Evolutionary conservation across 64 coral and sea anemone species (phyloP).

Genomic region (Catalaphyllia jardinei): DNA sequence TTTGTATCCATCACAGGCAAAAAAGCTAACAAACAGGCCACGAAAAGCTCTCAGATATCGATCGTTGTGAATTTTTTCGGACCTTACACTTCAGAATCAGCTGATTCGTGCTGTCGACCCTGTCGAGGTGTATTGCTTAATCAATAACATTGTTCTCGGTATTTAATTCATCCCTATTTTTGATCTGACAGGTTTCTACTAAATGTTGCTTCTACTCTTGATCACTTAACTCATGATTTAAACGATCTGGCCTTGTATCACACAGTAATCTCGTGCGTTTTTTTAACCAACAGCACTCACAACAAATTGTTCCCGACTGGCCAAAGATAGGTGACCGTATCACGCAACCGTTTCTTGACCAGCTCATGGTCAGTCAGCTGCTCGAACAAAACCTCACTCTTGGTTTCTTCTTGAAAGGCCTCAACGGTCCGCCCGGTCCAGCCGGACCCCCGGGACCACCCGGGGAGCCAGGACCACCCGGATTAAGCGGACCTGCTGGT

Average conservation of each 20-base stretch:
- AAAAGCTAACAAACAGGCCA: no score
- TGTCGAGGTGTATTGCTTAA: no score
- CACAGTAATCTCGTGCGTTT: neutral
- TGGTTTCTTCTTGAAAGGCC: slow-evolving; percentile 99
- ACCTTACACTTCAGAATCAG: no score
- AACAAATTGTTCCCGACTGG: slow-evolving; percentile 96
- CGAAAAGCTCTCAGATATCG: no score
- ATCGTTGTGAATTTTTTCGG: no score
- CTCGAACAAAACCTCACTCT: slow-evolving; percentile 98
- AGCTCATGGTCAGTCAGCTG: slow-evolving; percentile 99
- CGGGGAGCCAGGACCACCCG: slow-evolving; percentile 86
- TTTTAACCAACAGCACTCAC: slow-evolving; percentile 64
- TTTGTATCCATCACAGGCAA: no score
- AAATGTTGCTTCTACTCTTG: neutral
- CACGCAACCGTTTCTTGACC: slow-evolving; percentile 99
- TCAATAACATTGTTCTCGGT: no score
- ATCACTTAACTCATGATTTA: neutral
- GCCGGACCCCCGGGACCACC: slow-evolving; percentile 87
- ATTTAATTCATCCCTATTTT: no score
- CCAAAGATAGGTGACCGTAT: slow-evolving; percentile 99
- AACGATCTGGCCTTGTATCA: neutral
- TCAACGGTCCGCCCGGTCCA: slow-evolving; percentile 95
- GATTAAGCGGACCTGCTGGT: slow-evolving; percentile 83
- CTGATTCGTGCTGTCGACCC: no score
- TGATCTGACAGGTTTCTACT: no score